Evolutionary conservation across 2,888 invertebrate genomes (phyloP).

Genomic region (Drosophila limbata): DNA sequence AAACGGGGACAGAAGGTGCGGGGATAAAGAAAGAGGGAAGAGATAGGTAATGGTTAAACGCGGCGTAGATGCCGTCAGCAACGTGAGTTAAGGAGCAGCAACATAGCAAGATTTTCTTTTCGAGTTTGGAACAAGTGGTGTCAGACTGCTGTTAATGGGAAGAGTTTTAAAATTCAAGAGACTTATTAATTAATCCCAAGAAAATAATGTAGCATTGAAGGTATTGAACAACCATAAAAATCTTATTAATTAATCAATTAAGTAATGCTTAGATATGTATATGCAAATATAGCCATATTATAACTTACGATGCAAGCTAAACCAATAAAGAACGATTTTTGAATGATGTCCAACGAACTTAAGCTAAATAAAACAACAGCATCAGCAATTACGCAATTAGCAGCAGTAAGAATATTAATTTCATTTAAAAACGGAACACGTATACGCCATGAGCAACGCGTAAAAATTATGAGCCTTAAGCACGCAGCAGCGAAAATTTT

Average conservation of each 20-base stretch:
- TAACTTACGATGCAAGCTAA: too few species aligned
- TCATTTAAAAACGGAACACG: conserved; percentile 56
- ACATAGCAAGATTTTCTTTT: conserved; percentile 16
- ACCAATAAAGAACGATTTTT: conserved; percentile 71
- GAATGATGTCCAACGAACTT: conserved; percentile 46
- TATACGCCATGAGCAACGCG: conserved; percentile 52
- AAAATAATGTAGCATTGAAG: too few species aligned
- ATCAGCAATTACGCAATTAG: conserved; percentile 46
- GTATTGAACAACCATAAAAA: too few species aligned
- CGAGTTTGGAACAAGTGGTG: too few species aligned
- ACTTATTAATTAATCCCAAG: conserved; percentile 12
- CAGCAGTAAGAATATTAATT: conserved; percentile 68
- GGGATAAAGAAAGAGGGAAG: not conserved
- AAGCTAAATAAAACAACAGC: conserved; percentile 20
- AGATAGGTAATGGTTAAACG: conserved; percentile 5
- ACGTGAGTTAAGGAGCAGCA: not conserved
- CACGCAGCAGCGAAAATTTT: conserved; percentile 19
- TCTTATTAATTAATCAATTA: too few species aligned
- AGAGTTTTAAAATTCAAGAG: conserved; percentile 12
- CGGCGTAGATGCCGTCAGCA: conserved; percentile 11
- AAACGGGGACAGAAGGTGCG: conserved; percentile 18
- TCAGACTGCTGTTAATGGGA: conserved; percentile 7
- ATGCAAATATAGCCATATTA: too few species aligned
- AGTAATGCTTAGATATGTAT: conserved; percentile 37
- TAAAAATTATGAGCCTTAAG: too few species aligned